Base-by-base conservation (phyloP, 2,797 vertebrate genomes). In the Limosa lapponica region DNA sequence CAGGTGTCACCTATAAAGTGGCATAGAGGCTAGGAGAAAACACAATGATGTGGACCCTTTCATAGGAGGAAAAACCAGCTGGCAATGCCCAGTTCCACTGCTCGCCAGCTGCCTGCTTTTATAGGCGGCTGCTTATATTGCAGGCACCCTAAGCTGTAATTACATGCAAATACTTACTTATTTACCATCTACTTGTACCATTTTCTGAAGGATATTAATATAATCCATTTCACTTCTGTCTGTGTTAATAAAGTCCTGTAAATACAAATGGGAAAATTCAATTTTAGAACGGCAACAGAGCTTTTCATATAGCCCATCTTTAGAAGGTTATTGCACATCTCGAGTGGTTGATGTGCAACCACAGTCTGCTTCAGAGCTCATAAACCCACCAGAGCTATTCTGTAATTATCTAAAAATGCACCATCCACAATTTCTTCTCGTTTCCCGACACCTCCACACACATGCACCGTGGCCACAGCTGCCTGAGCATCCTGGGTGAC, bases 201-300 rank as follows among this genome's bases (percentile, higher is more conserved):
- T 48, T 86, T 87, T 78, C 62, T 57, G 51, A 73, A 90, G 27
- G 43, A 67, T 89, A 77, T 90, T 84, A 93, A 66, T 93, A 71
- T 52, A 87, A 91, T 90, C 51, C n/a, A 51, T 95, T 95, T 93
- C 24, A 39, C 8, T 94, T 24, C 48, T 87, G 24, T 83, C 78
- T 82, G 3, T 61, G 55, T 59, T 77, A 95, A 71, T 80, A 85
- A 78, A 25, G 10, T 6, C 48, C 49, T 58, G 15, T 65, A 95
- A 94, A 87, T 67, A 90, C 41, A 90, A 82, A 77, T 34, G 41
- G n/a, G 41, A 93, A 93, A 85, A 93, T 64, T 90, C 44, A 41
- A 16, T 95, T 95, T 92, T 65, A 44, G 67, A 93, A 65, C 0
- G 1, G 48, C 44, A 85, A 72, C 23, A 46, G 19, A 16, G 13